Evolutionary conservation across 2,888 invertebrate species (phyloP).

Genomic region (Uropetala carovei): DNA sequence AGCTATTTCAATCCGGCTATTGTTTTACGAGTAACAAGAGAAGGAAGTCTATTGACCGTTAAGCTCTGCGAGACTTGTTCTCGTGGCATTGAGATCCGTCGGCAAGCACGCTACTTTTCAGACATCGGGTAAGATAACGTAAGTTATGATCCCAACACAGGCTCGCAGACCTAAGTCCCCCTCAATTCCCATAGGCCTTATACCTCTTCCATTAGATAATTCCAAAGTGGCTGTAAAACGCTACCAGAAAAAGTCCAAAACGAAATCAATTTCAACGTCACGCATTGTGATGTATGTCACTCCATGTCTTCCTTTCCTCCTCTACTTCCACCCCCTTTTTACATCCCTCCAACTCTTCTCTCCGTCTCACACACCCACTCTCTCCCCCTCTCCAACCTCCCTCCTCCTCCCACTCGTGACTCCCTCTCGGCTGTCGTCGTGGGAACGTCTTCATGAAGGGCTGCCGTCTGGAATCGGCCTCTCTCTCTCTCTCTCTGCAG

Average conservation of each 20-base stretch:
- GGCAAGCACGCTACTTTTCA: conserved; percentile 2
- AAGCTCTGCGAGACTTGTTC: conserved; percentile 8
- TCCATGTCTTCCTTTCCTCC: neutral
- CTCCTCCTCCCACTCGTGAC: neutral
- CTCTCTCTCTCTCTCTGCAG: neutral
- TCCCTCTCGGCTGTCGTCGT: neutral
- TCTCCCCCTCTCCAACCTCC: neutral
- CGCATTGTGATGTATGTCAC: conserved; percentile 55
- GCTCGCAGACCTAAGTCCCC: neutral
- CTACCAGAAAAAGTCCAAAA: conserved; percentile 8
- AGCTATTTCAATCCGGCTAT: neutral
- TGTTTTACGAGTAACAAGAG: conserved; percentile 49
- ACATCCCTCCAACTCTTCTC: neutral
- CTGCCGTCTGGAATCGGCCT: conserved; percentile 47
- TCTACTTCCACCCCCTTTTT: neutral
- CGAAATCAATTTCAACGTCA: conserved; percentile 34
- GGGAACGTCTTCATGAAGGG: conserved; percentile 61
- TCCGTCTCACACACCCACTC: neutral
- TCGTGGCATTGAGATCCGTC: conserved; percentile 12
- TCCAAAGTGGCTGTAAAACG: conserved; percentile 29
- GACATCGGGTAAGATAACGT: conserved; percentile 45
- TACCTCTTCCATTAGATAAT: conserved; percentile 44
- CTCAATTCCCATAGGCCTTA: conserved; percentile 3
- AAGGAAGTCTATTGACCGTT: conserved; percentile 37
- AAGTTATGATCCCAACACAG: conserved; percentile 48